These are phyloP conservation scores for Lichenostomus cassidix DNA, from an alignment of 2,113 vertebrate species.

Conservation along the genomic window DNA sequence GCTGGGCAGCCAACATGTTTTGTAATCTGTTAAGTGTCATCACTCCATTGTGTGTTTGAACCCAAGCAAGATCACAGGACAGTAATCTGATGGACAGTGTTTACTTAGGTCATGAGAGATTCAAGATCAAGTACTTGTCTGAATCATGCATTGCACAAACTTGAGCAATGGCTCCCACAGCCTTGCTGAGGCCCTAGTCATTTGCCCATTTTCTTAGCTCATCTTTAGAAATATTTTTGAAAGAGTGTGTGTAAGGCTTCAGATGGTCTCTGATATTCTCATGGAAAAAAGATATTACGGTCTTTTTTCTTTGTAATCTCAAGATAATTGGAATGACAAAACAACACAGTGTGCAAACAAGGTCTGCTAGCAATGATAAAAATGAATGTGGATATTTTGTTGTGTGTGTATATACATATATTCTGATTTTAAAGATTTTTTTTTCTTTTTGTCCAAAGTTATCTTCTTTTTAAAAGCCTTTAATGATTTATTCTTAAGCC, in stretches of 20 bases:
- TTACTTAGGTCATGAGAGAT: background rate
- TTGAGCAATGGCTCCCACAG: background rate
- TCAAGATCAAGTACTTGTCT: background rate
- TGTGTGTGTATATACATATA: background rate
- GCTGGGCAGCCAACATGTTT: background rate
- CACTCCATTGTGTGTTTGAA: background rate
- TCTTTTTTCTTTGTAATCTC: background rate
- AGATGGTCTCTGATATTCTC: background rate
- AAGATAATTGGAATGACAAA: background rate
- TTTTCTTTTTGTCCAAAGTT: conserved; percentile 8
- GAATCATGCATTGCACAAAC: background rate
- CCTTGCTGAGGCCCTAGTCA: background rate
- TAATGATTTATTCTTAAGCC: conserved; percentile 74
- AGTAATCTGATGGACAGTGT: background rate
- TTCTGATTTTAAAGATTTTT: background rate
- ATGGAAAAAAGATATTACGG: background rate
- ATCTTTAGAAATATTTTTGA: background rate
- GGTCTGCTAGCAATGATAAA: background rate
- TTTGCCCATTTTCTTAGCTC: background rate
- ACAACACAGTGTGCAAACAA: background rate
- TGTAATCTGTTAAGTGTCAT: background rate
- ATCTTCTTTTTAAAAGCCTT: conserved; percentile 27
- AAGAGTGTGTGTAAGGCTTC: background rate
- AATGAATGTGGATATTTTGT: background rate
- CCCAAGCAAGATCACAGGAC: background rate